A percentile compares a stretch with the other conserved stretches of the same genome.
phyloP scores from a whole-genome alignment of 2,888 invertebrate genomes.

The Ischnura elegans region DNA sequence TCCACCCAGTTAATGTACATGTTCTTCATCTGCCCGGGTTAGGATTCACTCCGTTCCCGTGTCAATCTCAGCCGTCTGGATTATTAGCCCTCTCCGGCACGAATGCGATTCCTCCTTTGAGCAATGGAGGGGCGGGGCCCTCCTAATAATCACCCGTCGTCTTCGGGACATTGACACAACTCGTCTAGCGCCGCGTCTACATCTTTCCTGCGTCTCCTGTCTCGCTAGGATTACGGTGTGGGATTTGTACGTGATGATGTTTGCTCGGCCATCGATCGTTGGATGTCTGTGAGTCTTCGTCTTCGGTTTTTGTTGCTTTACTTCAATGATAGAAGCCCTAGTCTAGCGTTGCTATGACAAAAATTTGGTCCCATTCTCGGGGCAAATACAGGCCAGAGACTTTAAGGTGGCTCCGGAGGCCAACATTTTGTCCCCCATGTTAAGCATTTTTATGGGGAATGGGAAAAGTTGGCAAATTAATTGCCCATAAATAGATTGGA shows the following conservation, averaged over 20 bases:
- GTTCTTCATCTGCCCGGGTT: no score
- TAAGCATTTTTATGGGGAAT: no score
- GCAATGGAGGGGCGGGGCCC: neutral
- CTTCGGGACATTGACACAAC: constrained; percentile 2
- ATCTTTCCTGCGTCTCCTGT: neutral
- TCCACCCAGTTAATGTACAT: no score
- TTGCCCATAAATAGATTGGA: no score
- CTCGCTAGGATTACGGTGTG: neutral
- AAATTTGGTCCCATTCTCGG: no score
- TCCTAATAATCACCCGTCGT: neutral
- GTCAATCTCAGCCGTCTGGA: neutral
- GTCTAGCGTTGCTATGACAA: no score
- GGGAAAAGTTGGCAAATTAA: no score
- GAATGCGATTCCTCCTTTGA: neutral
- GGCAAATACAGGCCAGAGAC: no score
- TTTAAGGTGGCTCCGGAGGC: no score
- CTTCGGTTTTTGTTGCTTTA: neutral
- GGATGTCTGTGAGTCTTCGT: neutral
- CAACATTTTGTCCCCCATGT: no score
- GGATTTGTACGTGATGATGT: neutral
- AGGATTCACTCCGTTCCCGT: neutral
- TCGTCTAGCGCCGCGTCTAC: neutral
- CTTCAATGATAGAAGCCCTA: no score
- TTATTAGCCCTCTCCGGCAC: neutral
- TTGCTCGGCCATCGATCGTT: neutral